phyloP scores from a whole-genome alignment of 1,140 invertebrate species.

The Anastrepha ludens region DNA sequence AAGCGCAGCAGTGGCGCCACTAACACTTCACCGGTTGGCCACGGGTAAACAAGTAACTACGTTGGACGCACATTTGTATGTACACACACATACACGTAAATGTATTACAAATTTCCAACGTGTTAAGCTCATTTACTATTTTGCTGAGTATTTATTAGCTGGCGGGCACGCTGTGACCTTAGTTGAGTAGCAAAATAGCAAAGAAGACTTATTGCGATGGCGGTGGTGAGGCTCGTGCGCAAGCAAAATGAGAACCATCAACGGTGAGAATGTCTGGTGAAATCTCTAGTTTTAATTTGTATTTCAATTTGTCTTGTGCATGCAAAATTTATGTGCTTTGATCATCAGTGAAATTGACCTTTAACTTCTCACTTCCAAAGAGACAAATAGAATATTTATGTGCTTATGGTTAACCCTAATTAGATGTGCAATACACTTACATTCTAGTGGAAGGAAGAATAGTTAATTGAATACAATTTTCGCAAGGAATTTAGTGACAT shows the following conservation, averaged over 20 bases:
- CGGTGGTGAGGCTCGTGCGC: neutral
- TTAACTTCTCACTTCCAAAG: neutral
- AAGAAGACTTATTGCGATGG: conserved; percentile 26
- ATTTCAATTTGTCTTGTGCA: conserved; percentile 47
- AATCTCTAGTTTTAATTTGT: conserved; percentile 45
- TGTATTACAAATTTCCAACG: conserved; percentile 15
- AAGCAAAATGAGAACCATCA: neutral
- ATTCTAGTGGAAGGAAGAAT: too few species aligned
- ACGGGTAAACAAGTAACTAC: neutral
- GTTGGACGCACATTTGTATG: neutral
- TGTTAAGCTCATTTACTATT: conserved; percentile 40
- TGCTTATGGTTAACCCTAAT: neutral
- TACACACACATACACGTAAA: neutral
- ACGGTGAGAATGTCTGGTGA: neutral
- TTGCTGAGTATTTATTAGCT: conserved; percentile 48
- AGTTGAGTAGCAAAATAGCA: neutral
- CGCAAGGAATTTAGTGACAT: too few species aligned
- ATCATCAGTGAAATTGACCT: conserved; percentile 48
- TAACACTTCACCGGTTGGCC: neutral
- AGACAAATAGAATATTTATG: conserved; percentile 8
- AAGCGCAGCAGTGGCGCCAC: neutral
- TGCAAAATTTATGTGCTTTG: conserved; percentile 49
- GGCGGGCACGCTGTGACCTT: conserved; percentile 43
- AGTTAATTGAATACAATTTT: too few species aligned
- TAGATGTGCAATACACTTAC: neutral